These are phyloP conservation scores for Latrodectus hesperus DNA, from an alignment of 2,888 invertebrate genomes.

Conservation along the genomic window DNA sequence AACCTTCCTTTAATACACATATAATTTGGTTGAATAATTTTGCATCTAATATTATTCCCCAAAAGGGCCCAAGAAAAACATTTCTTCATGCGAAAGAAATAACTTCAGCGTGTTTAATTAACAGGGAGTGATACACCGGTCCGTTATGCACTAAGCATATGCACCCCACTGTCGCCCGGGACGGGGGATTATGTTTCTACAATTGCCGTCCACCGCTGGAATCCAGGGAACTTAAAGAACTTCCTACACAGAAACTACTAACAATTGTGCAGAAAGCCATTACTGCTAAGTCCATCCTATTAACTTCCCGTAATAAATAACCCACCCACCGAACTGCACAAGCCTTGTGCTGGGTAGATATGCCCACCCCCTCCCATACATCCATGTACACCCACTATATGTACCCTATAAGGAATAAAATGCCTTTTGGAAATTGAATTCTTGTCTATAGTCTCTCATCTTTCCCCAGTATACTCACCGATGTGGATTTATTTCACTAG, in stretches of 20 bases:
- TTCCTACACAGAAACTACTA: conserved; percentile 16
- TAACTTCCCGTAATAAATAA: conserved; percentile 39
- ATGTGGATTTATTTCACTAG: background rate
- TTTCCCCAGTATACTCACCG: background rate
- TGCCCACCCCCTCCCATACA: conserved; percentile 1
- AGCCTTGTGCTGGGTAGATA: conserved; percentile 13
- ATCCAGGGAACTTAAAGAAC: background rate
- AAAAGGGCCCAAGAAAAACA: background rate
- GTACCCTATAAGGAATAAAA: conserved; percentile 6
- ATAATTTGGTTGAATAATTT: too few species aligned
- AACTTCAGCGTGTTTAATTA: background rate
- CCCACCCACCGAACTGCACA: conserved; percentile 20
- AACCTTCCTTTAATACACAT: too few species aligned
- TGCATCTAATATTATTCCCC: too few species aligned
- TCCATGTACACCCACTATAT: conserved; percentile 15
- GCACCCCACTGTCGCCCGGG: background rate
- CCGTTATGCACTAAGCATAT: conserved; percentile 5
- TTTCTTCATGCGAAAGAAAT: background rate
- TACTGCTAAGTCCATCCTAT: conserved; percentile 34
- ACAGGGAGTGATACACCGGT: background rate
- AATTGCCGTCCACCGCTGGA: background rate
- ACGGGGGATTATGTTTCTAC: background rate
- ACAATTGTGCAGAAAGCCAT: conserved; percentile 38
- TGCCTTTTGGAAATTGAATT: conserved; percentile 54
- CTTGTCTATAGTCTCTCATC: conserved; percentile 8